Percentiles rank a stretch among this genome's conserved stretches.
Evolutionary conservation across 2,797 vertebrate species (phyloP).

Genomic region (Sebastes jordani): DNA sequence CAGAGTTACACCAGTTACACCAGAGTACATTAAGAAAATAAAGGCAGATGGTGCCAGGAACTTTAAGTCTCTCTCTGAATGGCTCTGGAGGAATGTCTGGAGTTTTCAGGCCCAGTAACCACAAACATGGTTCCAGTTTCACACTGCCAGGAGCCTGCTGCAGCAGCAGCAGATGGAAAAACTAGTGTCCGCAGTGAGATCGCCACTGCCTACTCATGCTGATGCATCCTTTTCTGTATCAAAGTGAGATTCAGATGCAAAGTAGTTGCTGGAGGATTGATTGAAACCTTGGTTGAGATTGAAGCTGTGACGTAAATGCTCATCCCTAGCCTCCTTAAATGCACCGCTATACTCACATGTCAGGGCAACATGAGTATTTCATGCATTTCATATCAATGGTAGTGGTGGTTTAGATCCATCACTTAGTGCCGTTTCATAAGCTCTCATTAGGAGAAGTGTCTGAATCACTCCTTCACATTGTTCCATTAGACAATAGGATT

Average conservation of each 20-base stretch:
- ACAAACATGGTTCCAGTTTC: slow-evolving; percentile 40
- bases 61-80: slow-evolving; percentile 41
- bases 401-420: slow-evolving; percentile 2
- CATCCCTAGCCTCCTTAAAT: slow-evolving; percentile 5
- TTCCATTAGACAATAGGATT: slow-evolving; percentile 36
- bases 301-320: slow-evolving; percentile 6
- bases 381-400: too few relatives aligned
- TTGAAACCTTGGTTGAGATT: slow-evolving; percentile 5
- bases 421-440: slow-evolving; percentile 41
- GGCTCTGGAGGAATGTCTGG: slow-evolving; percentile 61
- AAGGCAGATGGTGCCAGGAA: slow-evolving; percentile 37
- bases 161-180: slow-evolving; percentile 12
- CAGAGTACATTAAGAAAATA: slow-evolving; percentile 20
- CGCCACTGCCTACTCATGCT: neutral
- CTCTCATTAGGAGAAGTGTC: slow-evolving; percentile 51
- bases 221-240: neutral
- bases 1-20: neutral
- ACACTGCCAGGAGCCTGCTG: slow-evolving; percentile 19
- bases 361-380: too few relatives aligned
- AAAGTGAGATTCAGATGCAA: slow-evolving; percentile 25
- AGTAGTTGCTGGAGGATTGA: neutral
- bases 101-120: slow-evolving; percentile 49
- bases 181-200: neutral
- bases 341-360: neutral
- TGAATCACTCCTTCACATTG: slow-evolving; percentile 35